Evolutionary conservation across 2,113 vertebrate species (phyloP).

Genomic region (Genyomyrus donnyi): DNA sequence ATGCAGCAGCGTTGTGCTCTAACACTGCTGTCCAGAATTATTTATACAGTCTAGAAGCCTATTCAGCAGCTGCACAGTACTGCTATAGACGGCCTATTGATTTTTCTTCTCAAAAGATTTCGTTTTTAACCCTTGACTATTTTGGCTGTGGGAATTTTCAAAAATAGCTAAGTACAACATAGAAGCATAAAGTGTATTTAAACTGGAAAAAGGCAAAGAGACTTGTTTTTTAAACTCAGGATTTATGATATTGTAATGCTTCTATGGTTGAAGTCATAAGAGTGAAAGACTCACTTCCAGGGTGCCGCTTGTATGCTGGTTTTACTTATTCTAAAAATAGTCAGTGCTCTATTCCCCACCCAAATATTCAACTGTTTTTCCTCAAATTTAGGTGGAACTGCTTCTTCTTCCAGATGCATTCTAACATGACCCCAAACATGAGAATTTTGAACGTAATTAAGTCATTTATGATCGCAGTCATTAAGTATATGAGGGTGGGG

Average conservation of each 20-base stretch:
- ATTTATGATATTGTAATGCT: background rate
- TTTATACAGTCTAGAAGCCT: background rate
- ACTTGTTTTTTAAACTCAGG: background rate
- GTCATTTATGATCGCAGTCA: background rate
- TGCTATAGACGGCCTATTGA: background rate
- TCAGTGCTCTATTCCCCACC: background rate
- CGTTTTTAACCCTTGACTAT: background rate
- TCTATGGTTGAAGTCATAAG: background rate
- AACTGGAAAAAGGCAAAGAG: background rate
- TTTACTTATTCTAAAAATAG: background rate
- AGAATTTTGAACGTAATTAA: background rate
- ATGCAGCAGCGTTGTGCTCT: background rate
- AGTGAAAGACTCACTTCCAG: background rate
- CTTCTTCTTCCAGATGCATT: background rate
- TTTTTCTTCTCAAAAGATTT: background rate
- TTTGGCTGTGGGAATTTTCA: background rate
- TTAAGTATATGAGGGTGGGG: background rate
- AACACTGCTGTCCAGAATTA: background rate
- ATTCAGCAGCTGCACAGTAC: background rate
- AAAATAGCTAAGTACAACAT: background rate
- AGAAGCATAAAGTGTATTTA: background rate
- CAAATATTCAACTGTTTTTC: background rate
- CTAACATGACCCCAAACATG: background rate
- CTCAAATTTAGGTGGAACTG: too few species aligned
- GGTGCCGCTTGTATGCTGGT: background rate